Percentiles rank a stretch among this genome's conserved stretches.
Evolutionary conservation across 2,797 vertebrate species (phyloP).

Genomic region (Crotalus adamanteus): DNA sequence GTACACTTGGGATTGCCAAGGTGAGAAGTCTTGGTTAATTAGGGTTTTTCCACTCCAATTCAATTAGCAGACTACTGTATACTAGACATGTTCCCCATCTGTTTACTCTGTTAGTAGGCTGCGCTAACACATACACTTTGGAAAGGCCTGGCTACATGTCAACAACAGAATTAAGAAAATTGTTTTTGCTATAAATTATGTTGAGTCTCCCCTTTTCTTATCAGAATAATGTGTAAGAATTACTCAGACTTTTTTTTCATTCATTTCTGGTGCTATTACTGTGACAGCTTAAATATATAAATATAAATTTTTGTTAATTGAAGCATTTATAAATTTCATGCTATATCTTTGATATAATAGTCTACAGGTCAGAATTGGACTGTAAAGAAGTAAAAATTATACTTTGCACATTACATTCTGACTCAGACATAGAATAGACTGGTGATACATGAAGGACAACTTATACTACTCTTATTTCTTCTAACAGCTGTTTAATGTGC

Average conservation of each 20-base stretch:
- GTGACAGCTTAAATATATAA: neutral
- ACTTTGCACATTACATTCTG: neutral
- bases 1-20: conserved; percentile 46
- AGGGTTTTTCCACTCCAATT: conserved; percentile 39
- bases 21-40: conserved; percentile 62
- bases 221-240: neutral
- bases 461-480: neutral
- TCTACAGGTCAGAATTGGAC: neutral
- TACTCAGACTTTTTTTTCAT: neutral
- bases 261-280: neutral
- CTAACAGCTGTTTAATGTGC: neutral
- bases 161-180: conserved; percentile 1
- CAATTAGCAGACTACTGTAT: conserved; percentile 53
- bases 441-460: neutral
- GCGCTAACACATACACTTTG: conserved; percentile 33
- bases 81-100: conserved; percentile 54
- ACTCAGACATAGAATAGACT: neutral
- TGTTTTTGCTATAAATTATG: conserved; percentile 10
- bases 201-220: neutral
- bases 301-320: neutral
- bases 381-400: neutral
- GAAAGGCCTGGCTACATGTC: conserved; percentile 20
- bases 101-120: conserved; percentile 13
- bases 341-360: neutral
- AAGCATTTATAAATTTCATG: neutral